A percentile compares a stretch with the other conserved stretches of the same genome.
Evolutionary conservation across 2,113 vertebrate species (phyloP).

Genomic region (Hepsetus odoe): DNA sequence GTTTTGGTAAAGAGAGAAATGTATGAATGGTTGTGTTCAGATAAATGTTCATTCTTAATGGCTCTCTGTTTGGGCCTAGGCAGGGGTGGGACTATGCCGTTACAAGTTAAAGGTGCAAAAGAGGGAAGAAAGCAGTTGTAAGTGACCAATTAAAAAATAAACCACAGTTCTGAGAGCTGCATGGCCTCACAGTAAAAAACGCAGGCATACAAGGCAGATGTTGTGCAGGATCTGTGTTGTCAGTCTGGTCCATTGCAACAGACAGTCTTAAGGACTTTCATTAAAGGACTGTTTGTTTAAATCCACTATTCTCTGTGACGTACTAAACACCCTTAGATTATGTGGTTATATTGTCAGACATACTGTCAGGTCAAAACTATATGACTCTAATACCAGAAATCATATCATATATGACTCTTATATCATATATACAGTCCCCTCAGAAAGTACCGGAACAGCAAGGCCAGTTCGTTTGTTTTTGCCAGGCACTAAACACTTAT

Average conservation of each 20-base stretch:
- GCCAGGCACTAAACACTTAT: too few relatives aligned
- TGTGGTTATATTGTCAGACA: neutral
- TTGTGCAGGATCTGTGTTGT: conserved; percentile 54
- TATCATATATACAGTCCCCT: too few relatives aligned
- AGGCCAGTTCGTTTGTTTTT: too few relatives aligned
- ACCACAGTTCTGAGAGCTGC: conserved; percentile 34
- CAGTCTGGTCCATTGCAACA: conserved; percentile 35
- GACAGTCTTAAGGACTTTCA: conserved; percentile 24
- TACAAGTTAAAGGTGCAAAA: conserved; percentile 11
- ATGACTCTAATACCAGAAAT: too few relatives aligned
- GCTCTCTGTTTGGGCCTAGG: conserved; percentile 13
- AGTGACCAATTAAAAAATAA: conserved; percentile 13
- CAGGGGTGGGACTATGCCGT: neutral
- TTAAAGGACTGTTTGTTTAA: conserved; percentile 42
- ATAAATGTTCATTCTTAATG: conserved; percentile 26
- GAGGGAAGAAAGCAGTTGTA: neutral
- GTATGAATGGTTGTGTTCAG: conserved; percentile 10
- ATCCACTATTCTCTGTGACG: conserved; percentile 40
- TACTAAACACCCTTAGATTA: conserved; percentile 13
- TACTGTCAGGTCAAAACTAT: too few relatives aligned
- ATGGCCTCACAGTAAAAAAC: conserved; percentile 46
- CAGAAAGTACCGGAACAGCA: too few relatives aligned
- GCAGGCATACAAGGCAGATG: conserved; percentile 56
- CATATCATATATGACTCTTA: too few relatives aligned
- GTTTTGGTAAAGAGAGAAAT: neutral